phyloP scores from a whole-genome alignment of 2,888 invertebrate species.

The Eupithecia exiguata region DNA sequence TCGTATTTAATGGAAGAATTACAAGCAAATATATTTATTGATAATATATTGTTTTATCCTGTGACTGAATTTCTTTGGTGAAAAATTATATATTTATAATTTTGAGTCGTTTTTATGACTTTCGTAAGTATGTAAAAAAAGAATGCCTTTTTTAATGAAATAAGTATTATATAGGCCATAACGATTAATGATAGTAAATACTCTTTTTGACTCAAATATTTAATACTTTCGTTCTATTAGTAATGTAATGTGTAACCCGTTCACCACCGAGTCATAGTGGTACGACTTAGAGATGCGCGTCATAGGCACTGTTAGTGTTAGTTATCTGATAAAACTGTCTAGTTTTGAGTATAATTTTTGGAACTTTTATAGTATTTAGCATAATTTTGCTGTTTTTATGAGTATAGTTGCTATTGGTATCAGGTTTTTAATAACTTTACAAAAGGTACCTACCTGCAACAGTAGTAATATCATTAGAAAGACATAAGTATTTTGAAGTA shows the following conservation, averaged over 20 bases:
- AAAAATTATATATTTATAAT: background rate
- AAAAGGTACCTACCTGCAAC: background rate
- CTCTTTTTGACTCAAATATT: background rate
- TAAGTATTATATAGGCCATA: background rate
- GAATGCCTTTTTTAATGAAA: background rate
- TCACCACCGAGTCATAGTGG: background rate
- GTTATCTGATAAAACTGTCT: too few species aligned
- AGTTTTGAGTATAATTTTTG: too few species aligned
- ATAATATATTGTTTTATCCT: constrained; percentile 11
- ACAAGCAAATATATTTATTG: constrained; percentile 23
- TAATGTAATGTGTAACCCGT: background rate
- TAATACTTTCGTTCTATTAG: background rate
- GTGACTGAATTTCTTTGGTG: constrained; percentile 10
- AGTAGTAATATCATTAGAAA: background rate
- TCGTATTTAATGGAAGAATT: constrained; percentile 25
- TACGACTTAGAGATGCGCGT: too few species aligned
- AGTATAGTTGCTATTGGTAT: background rate
- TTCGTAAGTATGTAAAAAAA: background rate
- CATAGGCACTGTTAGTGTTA: too few species aligned
- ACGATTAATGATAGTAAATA: background rate
- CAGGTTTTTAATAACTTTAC: background rate
- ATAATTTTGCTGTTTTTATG: background rate
- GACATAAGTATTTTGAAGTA: background rate
- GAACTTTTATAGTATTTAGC: background rate
- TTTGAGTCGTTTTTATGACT: background rate